These are phyloP conservation scores for Actinostola sp. DNA, from an alignment of 92 coral and sea anemone genomes.

Conservation along the genomic window DNA sequence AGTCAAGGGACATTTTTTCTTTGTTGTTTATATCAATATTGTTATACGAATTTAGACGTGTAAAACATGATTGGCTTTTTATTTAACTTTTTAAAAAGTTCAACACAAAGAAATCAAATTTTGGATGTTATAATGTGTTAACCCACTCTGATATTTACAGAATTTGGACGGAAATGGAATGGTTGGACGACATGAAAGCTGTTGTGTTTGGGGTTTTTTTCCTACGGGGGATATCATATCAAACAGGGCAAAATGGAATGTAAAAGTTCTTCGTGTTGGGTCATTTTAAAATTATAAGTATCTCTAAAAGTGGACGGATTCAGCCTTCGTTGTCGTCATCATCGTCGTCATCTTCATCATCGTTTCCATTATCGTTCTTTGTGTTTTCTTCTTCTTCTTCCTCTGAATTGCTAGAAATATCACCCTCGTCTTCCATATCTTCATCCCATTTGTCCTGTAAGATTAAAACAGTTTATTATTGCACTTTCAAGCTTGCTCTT, in stretches of 20 bases:
- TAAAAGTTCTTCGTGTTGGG: not conserved
- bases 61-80: not conserved
- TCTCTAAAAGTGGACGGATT: not conserved
- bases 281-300: slow-evolving; percentile 6
- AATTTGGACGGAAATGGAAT: not conserved
- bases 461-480: not conserved
- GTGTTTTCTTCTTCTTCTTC: slow-evolving; percentile 15
- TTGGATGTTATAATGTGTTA: not conserved
- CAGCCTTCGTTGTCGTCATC: slow-evolving; percentile 32
- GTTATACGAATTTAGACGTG: too few species aligned
- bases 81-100: not conserved
- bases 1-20: too few species aligned
- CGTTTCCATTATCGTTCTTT: slow-evolving; percentile 4
- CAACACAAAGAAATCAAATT: slow-evolving; percentile 13
- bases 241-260: not conserved
- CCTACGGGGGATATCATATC: not conserved
- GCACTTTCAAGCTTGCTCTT: too few species aligned
- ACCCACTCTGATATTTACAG: slow-evolving; percentile 2
- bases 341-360: slow-evolving; percentile 13
- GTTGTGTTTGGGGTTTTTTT: too few species aligned
- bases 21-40: too few species aligned
- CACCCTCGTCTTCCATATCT: slow-evolving; percentile 38
- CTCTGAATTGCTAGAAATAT: slow-evolving; percentile 13
- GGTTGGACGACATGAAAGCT: too few species aligned
- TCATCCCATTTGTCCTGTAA: slow-evolving; percentile 49